These are phyloP conservation scores for Xestia rhomboidea DNA, from an alignment of 2,888 invertebrate species.

Conservation along the genomic window DNA sequence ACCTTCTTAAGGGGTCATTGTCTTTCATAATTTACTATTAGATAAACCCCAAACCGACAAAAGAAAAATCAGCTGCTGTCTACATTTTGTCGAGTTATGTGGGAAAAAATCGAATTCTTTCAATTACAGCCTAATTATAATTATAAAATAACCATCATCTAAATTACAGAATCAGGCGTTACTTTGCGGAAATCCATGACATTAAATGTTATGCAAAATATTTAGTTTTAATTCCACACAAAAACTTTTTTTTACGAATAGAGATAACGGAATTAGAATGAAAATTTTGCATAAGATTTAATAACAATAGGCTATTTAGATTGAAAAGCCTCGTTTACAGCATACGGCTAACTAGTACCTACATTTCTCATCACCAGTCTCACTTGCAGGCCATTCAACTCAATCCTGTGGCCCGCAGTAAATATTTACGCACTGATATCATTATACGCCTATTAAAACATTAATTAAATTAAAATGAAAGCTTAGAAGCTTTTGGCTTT, in stretches of 20 bases:
- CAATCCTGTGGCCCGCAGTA: background rate
- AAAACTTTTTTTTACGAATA: too few relatives aligned
- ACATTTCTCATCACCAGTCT: background rate
- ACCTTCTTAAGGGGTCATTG: background rate
- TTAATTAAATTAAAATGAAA: slow-evolving; percentile 48
- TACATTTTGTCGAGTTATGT: background rate
- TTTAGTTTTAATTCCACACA: too few relatives aligned
- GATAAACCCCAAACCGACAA: background rate
- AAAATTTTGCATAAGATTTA: too few relatives aligned
- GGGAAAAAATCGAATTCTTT: background rate
- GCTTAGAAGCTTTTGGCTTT: slow-evolving; percentile 35
- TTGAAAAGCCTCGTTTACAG: background rate
- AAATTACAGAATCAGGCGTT: too few relatives aligned
- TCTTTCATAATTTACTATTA: background rate
- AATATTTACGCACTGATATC: slow-evolving; percentile 31
- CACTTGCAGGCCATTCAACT: background rate
- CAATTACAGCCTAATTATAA: background rate
- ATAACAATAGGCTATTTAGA: background rate
- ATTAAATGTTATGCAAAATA: too few relatives aligned
- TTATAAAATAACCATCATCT: background rate
- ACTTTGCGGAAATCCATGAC: too few relatives aligned
- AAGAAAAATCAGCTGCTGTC: background rate
- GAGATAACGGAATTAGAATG: too few relatives aligned
- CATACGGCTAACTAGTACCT: too few relatives aligned
- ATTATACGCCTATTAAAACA: slow-evolving; percentile 41